Evolutionary conservation across 2,113 vertebrate genomes (phyloP).

Genomic region (Gavia stellata): DNA sequence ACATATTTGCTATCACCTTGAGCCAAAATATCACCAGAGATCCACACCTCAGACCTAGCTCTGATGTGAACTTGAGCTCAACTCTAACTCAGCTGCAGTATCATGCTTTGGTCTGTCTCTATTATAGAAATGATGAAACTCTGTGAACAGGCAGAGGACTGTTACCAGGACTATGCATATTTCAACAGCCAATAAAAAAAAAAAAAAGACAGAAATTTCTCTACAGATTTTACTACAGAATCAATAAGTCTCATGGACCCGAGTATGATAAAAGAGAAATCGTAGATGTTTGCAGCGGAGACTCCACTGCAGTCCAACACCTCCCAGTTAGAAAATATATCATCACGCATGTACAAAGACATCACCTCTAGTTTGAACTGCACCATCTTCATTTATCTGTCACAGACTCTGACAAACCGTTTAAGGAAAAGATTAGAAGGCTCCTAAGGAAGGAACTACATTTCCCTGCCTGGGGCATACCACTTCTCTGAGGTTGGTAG

Average conservation of each 20-base stretch:
- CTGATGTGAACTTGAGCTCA: not conserved
- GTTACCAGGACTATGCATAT: not conserved
- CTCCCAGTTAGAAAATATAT: not conserved
- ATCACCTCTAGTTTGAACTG: not conserved
- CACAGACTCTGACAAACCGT: conserved; percentile 24
- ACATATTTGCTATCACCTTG: not conserved
- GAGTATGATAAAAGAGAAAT: not conserved
- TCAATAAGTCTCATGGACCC: not conserved
- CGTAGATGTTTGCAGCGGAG: not conserved
- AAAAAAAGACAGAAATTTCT: not conserved
- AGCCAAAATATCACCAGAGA: not conserved
- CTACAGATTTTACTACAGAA: not conserved
- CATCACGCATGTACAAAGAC: not conserved
- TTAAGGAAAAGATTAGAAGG: conserved; percentile 56
- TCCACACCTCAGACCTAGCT: not conserved
- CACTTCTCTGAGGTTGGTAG: conserved; percentile 46
- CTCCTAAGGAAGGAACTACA: conserved; percentile 45
- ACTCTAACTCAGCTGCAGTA: not conserved
- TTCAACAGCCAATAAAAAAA: not conserved
- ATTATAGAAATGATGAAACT: not conserved
- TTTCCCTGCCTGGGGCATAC: conserved; percentile 53
- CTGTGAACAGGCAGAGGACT: not conserved
- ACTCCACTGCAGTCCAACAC: not conserved
- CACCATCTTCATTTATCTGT: conserved; percentile 27
- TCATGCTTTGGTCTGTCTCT: not conserved